Evolutionary conservation across 1,140 invertebrate species (phyloP).

Genomic region (Meloidogyne hapla): DNA sequence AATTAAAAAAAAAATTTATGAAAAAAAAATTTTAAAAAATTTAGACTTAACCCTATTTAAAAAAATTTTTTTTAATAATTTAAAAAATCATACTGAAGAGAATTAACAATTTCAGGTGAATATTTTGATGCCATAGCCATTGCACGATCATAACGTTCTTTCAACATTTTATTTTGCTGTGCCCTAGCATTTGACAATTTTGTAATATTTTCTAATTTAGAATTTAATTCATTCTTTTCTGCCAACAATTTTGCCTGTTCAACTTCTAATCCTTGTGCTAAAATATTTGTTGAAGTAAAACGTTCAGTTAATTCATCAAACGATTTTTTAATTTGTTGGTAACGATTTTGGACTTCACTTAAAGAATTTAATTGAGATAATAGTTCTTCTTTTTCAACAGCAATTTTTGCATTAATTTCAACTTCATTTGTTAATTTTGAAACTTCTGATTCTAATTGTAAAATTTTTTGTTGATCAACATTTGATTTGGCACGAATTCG

Average conservation of each 20-base stretch:
- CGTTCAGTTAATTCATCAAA: constrained; percentile 23
- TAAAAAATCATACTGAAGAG: constrained; percentile 24
- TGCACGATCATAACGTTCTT: constrained; percentile 25
- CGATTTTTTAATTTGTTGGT: constrained; percentile 24
- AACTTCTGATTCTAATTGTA: constrained; percentile 22
- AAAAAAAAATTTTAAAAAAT: no score
- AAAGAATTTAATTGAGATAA: constrained; percentile 20
- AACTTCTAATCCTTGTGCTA: constrained; percentile 11
- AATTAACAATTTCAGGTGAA: constrained; percentile 25
- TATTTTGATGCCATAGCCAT: constrained; percentile 28
- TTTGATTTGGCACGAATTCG: constrained; percentile 28
- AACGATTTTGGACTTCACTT: constrained; percentile 24
- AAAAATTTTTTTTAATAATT: not conserved
- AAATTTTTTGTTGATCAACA: constrained; percentile 35
- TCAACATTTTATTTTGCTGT: constrained; percentile 16
- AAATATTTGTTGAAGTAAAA: not conserved
- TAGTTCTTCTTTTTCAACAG: constrained; percentile 29
- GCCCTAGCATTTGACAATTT: not conserved
- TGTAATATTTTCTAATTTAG: constrained; percentile 6
- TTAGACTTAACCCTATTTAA: no score
- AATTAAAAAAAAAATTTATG: not conserved
- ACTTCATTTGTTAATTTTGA: constrained; percentile 18
- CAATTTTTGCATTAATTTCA: constrained; percentile 25
- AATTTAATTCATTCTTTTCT: constrained; percentile 18
- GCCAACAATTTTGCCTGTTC: not conserved